Conservation (phyloP, 2,888 invertebrate genomes). For the Amiota minor region DNA sequence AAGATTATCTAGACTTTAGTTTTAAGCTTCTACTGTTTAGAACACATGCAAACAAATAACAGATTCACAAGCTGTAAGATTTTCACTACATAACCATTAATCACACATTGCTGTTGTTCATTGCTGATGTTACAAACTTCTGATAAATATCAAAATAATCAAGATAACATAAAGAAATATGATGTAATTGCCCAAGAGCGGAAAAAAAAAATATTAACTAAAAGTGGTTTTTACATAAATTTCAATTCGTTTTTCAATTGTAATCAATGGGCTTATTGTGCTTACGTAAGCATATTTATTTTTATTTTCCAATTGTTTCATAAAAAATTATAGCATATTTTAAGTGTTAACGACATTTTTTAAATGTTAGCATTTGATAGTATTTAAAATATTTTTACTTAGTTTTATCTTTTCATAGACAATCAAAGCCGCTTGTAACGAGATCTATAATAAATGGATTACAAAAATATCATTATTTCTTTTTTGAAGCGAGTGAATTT, state of each 20-base stretch:
- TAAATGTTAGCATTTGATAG: conserved; percentile 5
- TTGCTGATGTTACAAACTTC: too few species aligned
- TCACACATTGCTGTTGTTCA: too few species aligned
- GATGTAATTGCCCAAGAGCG: neutral
- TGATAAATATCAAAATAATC: too few species aligned
- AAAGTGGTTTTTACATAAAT: neutral
- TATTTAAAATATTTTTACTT: conserved; percentile 2
- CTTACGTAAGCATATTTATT: neutral
- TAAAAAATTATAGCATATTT: too few species aligned
- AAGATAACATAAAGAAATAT: too few species aligned
- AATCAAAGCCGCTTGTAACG: neutral
- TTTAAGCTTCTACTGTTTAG: too few species aligned
- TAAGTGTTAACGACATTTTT: neutral
- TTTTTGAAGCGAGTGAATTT: neutral
- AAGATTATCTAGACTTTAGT: too few species aligned
- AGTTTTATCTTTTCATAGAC: neutral
- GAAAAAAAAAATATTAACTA: conserved; percentile 7
- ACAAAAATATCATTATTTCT: neutral
- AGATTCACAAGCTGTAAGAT: too few species aligned
- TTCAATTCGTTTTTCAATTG: conserved; percentile 33
- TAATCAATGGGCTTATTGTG: conserved; percentile 37
- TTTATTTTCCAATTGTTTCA: too few species aligned
- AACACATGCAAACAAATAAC: too few species aligned
- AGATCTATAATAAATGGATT: neutral
- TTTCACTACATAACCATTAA: too few species aligned